Evolutionary conservation across 2,888 invertebrate species (phyloP).

Genomic region (Chirona hameri): DNA sequence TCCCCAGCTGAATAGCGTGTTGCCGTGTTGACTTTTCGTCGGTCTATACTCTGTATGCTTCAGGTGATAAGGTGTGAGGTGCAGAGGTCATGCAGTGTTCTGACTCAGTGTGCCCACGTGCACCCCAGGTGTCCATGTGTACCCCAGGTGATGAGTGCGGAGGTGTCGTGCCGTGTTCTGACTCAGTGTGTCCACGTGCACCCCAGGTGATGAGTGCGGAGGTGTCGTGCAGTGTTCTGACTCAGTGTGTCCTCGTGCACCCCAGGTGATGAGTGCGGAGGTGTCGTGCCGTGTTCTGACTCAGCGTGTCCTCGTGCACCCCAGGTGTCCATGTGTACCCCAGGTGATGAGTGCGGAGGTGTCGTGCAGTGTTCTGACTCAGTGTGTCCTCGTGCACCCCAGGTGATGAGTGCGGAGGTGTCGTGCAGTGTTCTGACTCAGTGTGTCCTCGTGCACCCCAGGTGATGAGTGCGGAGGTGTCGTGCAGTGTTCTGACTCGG

Average conservation of each 20-base stretch:
- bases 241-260: neutral
- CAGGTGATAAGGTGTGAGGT: too few species aligned
- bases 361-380: too few species aligned
- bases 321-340: too few species aligned
- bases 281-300: neutral
- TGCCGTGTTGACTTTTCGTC: too few species aligned
- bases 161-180: neutral
- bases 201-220: conserved; percentile 25
- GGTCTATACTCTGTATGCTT: neutral
- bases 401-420: too few species aligned
- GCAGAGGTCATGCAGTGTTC: neutral
- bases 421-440: too few species aligned
- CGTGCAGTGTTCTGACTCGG: neutral
- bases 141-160: conserved; percentile 14
- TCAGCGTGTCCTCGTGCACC: too few species aligned
- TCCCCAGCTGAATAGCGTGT: too few species aligned
- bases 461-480: neutral
- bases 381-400: too few species aligned
- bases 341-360: too few species aligned
- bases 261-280: conserved; percentile 26
- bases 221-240: neutral
- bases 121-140: neutral
- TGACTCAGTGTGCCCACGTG: neutral
- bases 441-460: too few species aligned
- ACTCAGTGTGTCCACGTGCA: neutral